Conservation (phyloP, 92 coral and sea anemone genomes). For the Plumapathes pennacea region DNA sequence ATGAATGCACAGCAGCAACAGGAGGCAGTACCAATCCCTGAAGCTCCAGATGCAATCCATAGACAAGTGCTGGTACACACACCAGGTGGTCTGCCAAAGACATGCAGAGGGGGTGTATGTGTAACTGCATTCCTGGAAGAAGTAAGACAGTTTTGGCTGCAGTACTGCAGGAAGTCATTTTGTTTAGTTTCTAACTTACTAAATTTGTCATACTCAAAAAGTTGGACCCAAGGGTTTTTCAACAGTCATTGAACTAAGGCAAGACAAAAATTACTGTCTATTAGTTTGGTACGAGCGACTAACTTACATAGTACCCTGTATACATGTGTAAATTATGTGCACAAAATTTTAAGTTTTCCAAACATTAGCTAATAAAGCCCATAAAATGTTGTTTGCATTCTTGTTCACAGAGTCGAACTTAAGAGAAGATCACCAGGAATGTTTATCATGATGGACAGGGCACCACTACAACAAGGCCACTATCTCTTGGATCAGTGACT, state of each 20-base stretch:
- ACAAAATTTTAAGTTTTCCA: no score
- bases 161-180: constrained; percentile 21
- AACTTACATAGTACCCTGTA: no score
- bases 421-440: no score
- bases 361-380: no score
- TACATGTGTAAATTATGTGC: no score
- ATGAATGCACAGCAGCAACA: constrained; percentile 11
- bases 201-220: constrained; percentile 21
- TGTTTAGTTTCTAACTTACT: constrained; percentile 25
- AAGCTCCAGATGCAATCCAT: constrained; percentile 10
- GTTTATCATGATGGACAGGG: constrained; percentile 54
- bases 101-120: constrained; percentile 41
- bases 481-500: constrained; percentile 61
- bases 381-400: no score
- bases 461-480: constrained; percentile 69
- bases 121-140: constrained; percentile 12
- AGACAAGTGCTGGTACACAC: constrained; percentile 15
- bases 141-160: constrained; percentile 27
- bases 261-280: background rate
- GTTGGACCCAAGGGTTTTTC: constrained; percentile 15
- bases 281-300: no score
- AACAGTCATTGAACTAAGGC: constrained; percentile 44
- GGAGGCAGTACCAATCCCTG: constrained; percentile 18
- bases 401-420: no score
- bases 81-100: constrained; percentile 22